A percentile compares a stretch with the other conserved stretches of the same genome.
phyloP scores from a whole-genome alignment of 2,113 vertebrate species.

The Gadus macrocephalus region DNA sequence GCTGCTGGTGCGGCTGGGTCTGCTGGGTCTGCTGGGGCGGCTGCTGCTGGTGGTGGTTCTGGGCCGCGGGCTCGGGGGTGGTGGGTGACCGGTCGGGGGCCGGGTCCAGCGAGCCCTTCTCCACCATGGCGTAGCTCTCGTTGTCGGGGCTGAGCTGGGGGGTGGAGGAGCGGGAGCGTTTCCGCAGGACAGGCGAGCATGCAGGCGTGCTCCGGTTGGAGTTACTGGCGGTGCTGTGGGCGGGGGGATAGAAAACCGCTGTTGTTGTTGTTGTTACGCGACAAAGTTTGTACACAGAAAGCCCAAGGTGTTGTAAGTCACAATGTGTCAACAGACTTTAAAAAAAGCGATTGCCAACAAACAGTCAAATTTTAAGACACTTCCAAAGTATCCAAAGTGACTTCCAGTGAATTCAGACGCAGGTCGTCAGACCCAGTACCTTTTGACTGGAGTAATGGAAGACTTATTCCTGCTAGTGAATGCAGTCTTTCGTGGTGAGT shows the following conservation, averaged over 20 bases:
- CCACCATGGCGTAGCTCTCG: constrained; percentile 82
- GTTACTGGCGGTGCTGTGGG: constrained; percentile 86
- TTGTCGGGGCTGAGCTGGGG: constrained; percentile 77
- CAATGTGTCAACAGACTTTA: too few species aligned
- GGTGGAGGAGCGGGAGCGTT: constrained; percentile 82
- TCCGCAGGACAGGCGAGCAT: constrained; percentile 88
- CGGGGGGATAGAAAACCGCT: background rate
- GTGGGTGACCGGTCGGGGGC: constrained; percentile 85
- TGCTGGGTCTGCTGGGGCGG: background rate
- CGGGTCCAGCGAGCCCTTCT: constrained; percentile 83
- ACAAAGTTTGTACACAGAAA: too few species aligned
- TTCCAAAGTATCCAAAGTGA: too few species aligned
- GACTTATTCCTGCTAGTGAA: too few species aligned
- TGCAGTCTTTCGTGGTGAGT: too few species aligned
- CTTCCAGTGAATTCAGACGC: too few species aligned
- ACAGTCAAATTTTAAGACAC: too few species aligned
- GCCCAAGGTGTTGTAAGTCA: too few species aligned
- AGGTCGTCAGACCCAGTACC: too few species aligned
- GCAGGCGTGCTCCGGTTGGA: constrained; percentile 88
- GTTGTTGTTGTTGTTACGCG: too few species aligned
- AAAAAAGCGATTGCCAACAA: too few species aligned
- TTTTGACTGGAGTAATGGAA: too few species aligned
- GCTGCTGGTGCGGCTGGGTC: constrained; percentile 47
- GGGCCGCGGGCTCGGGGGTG: constrained; percentile 81
- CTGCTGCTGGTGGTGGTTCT: constrained; percentile 42